Percentiles rank a stretch among this genome's conserved stretches.
Conservation (phyloP, 2,113 vertebrate species). For the Cavia porcellus region DNA sequence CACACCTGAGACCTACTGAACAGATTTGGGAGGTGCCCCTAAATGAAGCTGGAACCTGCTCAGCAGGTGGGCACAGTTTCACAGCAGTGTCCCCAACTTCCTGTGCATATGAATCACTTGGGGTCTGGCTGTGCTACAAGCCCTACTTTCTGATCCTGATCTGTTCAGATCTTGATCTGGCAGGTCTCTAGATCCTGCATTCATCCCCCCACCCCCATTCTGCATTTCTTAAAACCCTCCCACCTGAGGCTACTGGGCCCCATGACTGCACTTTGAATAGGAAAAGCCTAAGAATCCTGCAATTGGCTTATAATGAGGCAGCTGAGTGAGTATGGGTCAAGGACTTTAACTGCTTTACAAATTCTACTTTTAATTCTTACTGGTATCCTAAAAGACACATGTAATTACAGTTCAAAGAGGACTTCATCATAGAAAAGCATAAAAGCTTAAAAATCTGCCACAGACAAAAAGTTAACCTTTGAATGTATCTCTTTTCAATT, state of each 20-base stretch:
- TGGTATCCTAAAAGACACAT: neutral
- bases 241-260: too few relatives aligned
- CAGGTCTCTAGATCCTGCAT: neutral
- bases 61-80: too few relatives aligned
- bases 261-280: neutral
- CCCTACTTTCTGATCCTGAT: neutral
- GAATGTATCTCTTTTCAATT: neutral
- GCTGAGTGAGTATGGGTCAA: neutral
- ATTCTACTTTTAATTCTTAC: neutral
- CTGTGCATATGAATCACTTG: rapidly evolving
- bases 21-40: neutral
- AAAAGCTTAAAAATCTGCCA: neutral
- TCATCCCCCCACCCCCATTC: too few relatives aligned
- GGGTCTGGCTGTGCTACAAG: neutral
- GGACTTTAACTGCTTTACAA: neutral
- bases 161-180: neutral
- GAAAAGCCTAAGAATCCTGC: neutral
- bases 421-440: neutral
- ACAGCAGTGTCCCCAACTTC: rapidly evolving
- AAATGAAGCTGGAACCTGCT: neutral
- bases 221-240: neutral
- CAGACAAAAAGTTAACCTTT: neutral
- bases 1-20: neutral
- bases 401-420: neutral
- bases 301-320: rapidly evolving